Percentiles rank a stretch among this genome's conserved stretches.
These are phyloP conservation scores for Coturnix japonica DNA, from an alignment of 2,113 vertebrate genomes.

Conservation along the genomic window DNA sequence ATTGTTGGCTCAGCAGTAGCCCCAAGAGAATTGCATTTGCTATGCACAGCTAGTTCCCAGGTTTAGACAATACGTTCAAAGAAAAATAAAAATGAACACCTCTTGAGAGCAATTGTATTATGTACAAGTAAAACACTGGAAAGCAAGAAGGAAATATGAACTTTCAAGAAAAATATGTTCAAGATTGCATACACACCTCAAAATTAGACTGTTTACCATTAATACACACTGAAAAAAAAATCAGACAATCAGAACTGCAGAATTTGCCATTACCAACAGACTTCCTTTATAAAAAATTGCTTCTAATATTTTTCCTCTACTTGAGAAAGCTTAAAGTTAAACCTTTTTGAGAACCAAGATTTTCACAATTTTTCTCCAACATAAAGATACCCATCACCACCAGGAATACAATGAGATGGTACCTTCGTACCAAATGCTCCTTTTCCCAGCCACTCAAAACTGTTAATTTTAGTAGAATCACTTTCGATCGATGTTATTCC, in stretches of 20 bases:
- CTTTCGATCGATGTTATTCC: not conserved
- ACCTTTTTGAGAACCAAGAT: not conserved
- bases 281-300: not conserved
- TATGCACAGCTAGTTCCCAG: conserved; percentile 8
- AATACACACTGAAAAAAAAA: not conserved
- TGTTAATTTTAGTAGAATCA: not conserved
- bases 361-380: not conserved
- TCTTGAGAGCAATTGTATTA: not conserved
- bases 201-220: not conserved
- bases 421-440: not conserved
- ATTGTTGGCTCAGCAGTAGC: not conserved
- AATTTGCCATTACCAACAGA: not conserved
- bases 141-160: not conserved
- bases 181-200: not conserved
- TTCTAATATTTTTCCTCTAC: not conserved
- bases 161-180: not conserved
- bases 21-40: conserved; percentile 27
- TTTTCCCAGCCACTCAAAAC: not conserved
- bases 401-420: not conserved
- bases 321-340: not conserved
- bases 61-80: conserved; percentile 8
- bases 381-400: not conserved
- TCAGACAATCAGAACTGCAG: not conserved
- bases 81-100: not conserved
- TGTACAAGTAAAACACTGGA: not conserved